phyloP scores from a whole-genome alignment of 2,888 invertebrate genomes.

The Tineola bisselliella region DNA sequence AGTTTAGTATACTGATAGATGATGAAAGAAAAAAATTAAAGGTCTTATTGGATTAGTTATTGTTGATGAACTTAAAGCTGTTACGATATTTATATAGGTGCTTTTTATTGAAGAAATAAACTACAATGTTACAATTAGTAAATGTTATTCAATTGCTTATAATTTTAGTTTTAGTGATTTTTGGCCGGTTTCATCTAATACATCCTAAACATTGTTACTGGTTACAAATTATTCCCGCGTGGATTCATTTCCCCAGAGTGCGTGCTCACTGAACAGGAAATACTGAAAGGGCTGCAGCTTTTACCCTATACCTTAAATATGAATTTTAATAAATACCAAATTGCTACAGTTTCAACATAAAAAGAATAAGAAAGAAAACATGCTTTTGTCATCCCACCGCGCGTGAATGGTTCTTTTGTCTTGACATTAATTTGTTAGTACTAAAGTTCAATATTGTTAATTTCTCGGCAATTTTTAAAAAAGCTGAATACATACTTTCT shows the following conservation, averaged over 20 bases:
- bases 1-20: neutral
- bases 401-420: neutral
- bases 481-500: neutral
- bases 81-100: no score
- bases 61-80: no score
- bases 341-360: neutral
- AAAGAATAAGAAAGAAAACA: neutral
- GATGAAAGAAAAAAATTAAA: neutral
- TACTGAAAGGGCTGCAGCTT: constrained; percentile 1
- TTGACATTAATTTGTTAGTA: neutral
- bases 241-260: neutral
- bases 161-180: neutral
- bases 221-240: constrained; percentile 2
- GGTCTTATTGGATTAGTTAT: neutral
- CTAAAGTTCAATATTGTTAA: neutral
- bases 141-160: neutral
- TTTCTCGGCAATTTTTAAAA: neutral
- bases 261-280: constrained; percentile 2
- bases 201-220: neutral
- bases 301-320: neutral
- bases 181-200: neutral
- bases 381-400: neutral
- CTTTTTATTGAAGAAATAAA: neutral
- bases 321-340: neutral
- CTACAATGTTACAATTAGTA: neutral